phyloP scores from a whole-genome alignment of 2,113 vertebrate genomes.

The Sinocyclocheilus grahami region DNA sequence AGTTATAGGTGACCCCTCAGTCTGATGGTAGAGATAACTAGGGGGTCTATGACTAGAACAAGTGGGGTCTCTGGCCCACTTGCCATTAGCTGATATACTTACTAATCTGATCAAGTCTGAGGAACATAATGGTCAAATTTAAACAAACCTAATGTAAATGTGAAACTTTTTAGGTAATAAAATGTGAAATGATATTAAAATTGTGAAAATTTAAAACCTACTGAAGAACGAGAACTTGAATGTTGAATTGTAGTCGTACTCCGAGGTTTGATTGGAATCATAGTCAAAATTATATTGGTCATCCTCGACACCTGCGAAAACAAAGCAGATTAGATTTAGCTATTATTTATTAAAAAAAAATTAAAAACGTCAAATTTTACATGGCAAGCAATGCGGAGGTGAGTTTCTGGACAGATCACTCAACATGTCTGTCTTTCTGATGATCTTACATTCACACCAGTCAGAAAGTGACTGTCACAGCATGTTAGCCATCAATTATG shows the following conservation, averaged over 20 bases:
- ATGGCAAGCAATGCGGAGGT: conserved; percentile 4
- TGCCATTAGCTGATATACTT: background rate
- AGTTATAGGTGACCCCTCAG: background rate
- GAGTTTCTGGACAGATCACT: background rate
- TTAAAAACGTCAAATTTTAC: background rate
- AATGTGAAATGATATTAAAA: background rate
- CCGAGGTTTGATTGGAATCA: conserved; percentile 22
- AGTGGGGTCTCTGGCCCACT: background rate
- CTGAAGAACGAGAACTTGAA: conserved; percentile 48
- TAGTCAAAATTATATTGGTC: background rate
- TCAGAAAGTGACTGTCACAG: background rate
- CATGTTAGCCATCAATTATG: conserved; percentile 10
- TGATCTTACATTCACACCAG: background rate
- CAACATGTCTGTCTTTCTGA: background rate
- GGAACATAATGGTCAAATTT: background rate
- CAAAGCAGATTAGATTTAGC: conserved; percentile 10
- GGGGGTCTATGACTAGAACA: background rate
- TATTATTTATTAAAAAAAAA: background rate
- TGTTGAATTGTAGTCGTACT: conserved; percentile 56
- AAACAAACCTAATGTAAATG: background rate
- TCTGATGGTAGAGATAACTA: background rate
- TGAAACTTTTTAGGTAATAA: background rate
- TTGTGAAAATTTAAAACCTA: conserved; percentile 41
- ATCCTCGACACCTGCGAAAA: background rate
- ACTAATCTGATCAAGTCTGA: background rate